A percentile compares a stretch with the other conserved stretches of the same genome.
Evolutionary conservation across 1,140 invertebrate species (phyloP).

Genomic region (Orchestia grillus): DNA sequence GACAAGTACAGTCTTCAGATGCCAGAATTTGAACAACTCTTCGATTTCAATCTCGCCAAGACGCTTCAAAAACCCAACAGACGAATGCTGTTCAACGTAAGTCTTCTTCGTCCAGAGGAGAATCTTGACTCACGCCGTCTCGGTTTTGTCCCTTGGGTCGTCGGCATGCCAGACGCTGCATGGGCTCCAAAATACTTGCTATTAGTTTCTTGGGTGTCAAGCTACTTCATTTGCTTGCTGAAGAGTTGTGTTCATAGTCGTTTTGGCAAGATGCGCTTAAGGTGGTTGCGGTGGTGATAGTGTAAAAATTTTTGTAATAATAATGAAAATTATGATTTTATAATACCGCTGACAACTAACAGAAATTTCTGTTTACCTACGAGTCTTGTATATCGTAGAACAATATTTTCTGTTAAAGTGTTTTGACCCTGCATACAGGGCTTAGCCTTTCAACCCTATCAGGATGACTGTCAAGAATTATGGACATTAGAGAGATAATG

Average conservation of each 20-base stretch:
- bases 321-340: too few species aligned
- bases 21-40: conserved; percentile 82
- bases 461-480: too few species aligned
- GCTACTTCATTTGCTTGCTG: not conserved
- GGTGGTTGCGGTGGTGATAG: too few species aligned
- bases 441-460: too few species aligned
- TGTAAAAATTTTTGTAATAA: too few species aligned
- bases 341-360: too few species aligned
- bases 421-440: too few species aligned
- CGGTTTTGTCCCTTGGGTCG: not conserved
- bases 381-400: not conserved
- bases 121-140: not conserved
- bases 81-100: conserved; percentile 74
- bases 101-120: not conserved
- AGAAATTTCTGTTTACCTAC: not conserved
- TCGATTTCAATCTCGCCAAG: conserved; percentile 83
- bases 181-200: not conserved
- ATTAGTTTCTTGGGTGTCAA: not conserved
- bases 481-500: too few species aligned
- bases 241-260: too few species aligned
- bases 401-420: not conserved
- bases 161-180: too few species aligned
- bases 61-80: conserved; percentile 77
- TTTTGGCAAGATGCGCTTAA: too few species aligned
- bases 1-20: conserved; percentile 79